A percentile compares a stretch with the other conserved stretches of the same genome.
Evolutionary conservation across 2,113 vertebrate species (phyloP).

Genomic region (Puffinus mauretanicus): DNA sequence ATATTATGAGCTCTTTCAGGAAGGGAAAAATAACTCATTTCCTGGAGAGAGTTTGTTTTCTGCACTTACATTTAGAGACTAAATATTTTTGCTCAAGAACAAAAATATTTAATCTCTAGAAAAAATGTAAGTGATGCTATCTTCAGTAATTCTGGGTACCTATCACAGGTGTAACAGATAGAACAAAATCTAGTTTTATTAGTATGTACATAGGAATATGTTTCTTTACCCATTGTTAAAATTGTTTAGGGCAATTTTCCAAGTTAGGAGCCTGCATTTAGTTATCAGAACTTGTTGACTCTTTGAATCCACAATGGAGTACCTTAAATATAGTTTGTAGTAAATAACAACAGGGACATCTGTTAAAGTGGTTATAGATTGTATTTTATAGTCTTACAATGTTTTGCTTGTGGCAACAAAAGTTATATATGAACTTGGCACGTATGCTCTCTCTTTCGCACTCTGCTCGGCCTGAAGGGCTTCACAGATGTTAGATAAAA

Average conservation of each 20-base stretch:
- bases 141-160: not conserved
- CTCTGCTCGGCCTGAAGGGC: not conserved
- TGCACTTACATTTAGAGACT: not conserved
- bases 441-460: not conserved
- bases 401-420: not conserved
- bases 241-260: not conserved
- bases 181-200: not conserved
- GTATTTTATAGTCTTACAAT: not conserved
- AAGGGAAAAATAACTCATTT: conserved; percentile 28
- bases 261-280: not conserved
- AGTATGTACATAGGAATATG: not conserved
- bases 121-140: not conserved
- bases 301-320: not conserved
- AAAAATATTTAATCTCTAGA: not conserved
- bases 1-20: not conserved
- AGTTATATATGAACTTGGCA: not conserved
- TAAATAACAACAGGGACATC: not conserved
- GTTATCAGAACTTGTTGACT: not conserved
- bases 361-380: not conserved
- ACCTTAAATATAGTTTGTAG: not conserved
- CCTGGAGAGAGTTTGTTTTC: not conserved
- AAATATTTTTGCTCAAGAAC: not conserved
- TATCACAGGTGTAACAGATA: not conserved
- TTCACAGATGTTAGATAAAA: not conserved
- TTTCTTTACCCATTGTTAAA: not conserved